Evolutionary conservation across 2,888 invertebrate genomes (phyloP).

Genomic region (Clusia tigrina): DNA sequence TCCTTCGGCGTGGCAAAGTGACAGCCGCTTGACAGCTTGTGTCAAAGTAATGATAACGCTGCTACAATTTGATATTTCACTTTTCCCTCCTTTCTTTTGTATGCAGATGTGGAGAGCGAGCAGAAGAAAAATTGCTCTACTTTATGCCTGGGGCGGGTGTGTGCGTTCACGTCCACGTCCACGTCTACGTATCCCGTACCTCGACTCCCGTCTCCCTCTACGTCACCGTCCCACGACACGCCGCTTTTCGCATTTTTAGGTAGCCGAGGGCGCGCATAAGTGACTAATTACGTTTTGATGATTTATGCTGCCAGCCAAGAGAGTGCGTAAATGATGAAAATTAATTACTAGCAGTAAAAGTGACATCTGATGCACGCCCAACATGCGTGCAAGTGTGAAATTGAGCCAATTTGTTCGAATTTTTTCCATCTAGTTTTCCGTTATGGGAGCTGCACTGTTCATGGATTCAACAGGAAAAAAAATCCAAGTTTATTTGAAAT

Average conservation of each 20-base stretch:
- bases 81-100: too few species aligned
- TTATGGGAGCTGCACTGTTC: too few species aligned
- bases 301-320: constrained; percentile 47
- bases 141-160: constrained; percentile 40
- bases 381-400: constrained; percentile 19
- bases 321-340: constrained; percentile 20
- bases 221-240: too few species aligned
- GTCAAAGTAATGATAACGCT: constrained; percentile 63
- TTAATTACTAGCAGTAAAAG: constrained; percentile 14
- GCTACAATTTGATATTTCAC: constrained; percentile 58
- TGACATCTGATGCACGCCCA: constrained; percentile 13
- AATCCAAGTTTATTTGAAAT: too few species aligned
- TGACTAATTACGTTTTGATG: constrained; percentile 56
- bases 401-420: constrained; percentile 15
- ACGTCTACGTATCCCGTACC: not conserved
- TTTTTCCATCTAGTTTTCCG: too few species aligned
- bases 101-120: constrained; percentile 32
- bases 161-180: not conserved
- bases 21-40: constrained; percentile 61
- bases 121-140: constrained; percentile 51
- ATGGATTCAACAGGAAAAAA: too few species aligned
- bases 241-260: constrained; percentile 15
- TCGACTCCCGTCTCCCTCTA: not conserved
- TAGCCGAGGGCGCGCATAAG: constrained; percentile 40
- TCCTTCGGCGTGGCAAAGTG: constrained; percentile 51